A percentile compares a stretch with the other conserved stretches of the same genome.
Conservation (phyloP, 2,113 vertebrate genomes). For the Ailuropoda melanoleuca region DNA sequence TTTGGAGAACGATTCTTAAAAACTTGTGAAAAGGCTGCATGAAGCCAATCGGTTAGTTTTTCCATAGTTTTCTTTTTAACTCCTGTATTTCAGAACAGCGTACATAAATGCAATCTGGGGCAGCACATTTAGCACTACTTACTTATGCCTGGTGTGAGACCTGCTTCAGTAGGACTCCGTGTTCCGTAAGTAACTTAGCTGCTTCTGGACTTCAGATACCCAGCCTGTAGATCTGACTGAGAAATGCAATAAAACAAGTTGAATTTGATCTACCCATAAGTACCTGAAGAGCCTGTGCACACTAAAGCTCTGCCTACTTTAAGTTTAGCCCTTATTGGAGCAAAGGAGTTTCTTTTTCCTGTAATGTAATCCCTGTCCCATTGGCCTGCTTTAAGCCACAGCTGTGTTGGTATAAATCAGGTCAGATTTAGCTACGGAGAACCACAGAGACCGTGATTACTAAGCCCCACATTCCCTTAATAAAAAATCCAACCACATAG, state of each 20-base stretch:
- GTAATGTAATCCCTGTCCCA: neutral
- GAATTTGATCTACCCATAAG: neutral
- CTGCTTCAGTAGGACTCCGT: neutral
- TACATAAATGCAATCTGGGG: neutral
- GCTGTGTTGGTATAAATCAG: neutral
- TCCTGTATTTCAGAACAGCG: neutral
- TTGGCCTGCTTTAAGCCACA: neutral
- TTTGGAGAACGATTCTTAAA: neutral
- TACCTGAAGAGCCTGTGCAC: neutral
- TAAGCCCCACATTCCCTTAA: neutral
- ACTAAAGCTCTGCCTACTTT: neutral
- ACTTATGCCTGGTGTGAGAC: neutral
- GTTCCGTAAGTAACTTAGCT: neutral
- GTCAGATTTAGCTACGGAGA: constrained; percentile 23
- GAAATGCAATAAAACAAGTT: neutral
- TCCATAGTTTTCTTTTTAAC: neutral
- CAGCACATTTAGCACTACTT: neutral
- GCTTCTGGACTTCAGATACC: neutral
- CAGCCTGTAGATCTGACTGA: neutral
- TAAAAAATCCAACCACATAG: constrained; percentile 10
- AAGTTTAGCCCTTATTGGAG: neutral
- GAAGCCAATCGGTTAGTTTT: neutral
- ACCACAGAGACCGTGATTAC: neutral
- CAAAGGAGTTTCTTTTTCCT: neutral
- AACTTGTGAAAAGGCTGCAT: neutral